Base-by-base conservation (phyloP, 2,888 invertebrate genomes). In the Mystacides longicornis region DNA sequence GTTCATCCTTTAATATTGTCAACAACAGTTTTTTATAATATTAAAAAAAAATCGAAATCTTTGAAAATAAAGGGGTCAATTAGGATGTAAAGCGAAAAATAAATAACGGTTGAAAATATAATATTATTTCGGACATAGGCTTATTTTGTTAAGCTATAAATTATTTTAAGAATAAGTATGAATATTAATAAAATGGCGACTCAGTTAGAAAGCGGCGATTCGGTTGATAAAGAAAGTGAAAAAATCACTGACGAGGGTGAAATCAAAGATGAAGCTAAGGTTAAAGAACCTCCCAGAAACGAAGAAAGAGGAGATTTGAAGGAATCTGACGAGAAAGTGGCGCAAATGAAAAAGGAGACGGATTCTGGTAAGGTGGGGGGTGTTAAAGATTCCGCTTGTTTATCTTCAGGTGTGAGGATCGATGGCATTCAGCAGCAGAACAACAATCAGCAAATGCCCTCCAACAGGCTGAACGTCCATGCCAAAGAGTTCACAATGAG, bases 401-500 rank as follows among this genome's bases (percentile, higher is more conserved):
- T 16, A 7, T 37, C 37, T 14, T 14, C 73, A 81, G 82, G 81
- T 74, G 80, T 81, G 66, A 79, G 81, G 72, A 74, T 79, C 72
- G 81, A 81, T 77, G 78, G 75, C 69, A 74, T 75, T 5, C 62
- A 71, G 18, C 63, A 63, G 54, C 68, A 63, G 14, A 74, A 75
- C 5, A 27, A 27, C 27, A 27, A 27, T 27, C 62, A 63, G 54
- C 68, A 63, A 16, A 66, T 61, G 63, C 67, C 53, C 59, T 73
- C 63, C 65, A 85, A 84, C 69, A 85, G 85, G 73, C 78, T 92
- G 65, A 92, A 92, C 72, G 90, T 89, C 62, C 87, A 91, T 75
- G 92, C 92, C 58, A 90, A 90, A 78, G 92, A 92, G 79, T 92
- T 93, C 76, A 87, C 86, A 66, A 89, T 89, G 87, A 83, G 82